Evolutionary conservation across 1,140 invertebrate species (phyloP).

Genomic region (Plectrocnemia conspersa): DNA sequence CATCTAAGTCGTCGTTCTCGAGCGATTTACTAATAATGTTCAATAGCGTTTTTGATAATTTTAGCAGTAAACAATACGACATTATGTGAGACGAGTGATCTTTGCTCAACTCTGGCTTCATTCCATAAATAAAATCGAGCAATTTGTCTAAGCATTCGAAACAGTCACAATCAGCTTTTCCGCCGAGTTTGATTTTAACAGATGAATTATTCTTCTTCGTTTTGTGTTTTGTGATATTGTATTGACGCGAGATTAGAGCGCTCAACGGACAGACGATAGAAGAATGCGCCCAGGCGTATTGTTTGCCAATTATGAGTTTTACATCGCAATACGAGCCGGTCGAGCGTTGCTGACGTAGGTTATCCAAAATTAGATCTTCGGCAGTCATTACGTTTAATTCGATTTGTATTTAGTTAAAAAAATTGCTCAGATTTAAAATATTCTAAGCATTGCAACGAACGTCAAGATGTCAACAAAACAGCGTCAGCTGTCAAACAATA

Average conservation of each 20-base stretch:
- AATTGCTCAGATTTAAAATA: too few relatives aligned
- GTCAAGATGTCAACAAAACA: too few relatives aligned
- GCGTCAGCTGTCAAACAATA: too few relatives aligned
- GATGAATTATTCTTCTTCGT: not conserved
- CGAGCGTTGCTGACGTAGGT: slow-evolving; percentile 18
- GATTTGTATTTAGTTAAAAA: too few relatives aligned
- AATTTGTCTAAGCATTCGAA: slow-evolving; percentile 7
- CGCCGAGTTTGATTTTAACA: slow-evolving; percentile 9
- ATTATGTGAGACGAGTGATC: slow-evolving; percentile 6
- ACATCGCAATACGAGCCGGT: slow-evolving; percentile 22
- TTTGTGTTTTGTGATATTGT: slow-evolving; percentile 7
- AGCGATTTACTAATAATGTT: not conserved
- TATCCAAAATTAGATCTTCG: slow-evolving; percentile 4
- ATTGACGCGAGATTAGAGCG: not conserved
- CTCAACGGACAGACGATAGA: slow-evolving; percentile 22
- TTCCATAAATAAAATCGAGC: not conserved
- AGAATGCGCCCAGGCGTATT: slow-evolving; percentile 29
- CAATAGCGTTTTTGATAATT: not conserved
- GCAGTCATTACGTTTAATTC: too few relatives aligned
- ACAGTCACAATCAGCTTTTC: not conserved
- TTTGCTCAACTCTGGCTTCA: not conserved
- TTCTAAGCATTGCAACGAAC: too few relatives aligned
- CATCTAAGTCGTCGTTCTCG: not conserved
- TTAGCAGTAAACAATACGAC: not conserved
- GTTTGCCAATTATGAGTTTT: slow-evolving; percentile 22